These are phyloP conservation scores for Pristionchus pacificus DNA, from an alignment of 1,140 invertebrate genomes.

Conservation along the genomic window DNA sequence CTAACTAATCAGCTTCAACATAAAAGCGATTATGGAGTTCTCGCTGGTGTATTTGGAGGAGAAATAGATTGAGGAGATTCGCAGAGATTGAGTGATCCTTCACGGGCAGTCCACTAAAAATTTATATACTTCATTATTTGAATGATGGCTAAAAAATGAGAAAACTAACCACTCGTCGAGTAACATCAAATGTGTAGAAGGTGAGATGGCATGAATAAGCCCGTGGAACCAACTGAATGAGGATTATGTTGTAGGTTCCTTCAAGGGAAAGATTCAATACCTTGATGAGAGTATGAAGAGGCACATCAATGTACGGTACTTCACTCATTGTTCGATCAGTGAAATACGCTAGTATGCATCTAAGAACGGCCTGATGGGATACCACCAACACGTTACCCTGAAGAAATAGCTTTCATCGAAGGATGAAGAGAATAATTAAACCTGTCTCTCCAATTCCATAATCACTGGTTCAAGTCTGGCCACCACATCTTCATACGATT, in stretches of 20 bases:
- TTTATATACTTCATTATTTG: neutral
- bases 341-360: conserved; percentile 95
- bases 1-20: no score
- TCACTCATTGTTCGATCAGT: conserved; percentile 83
- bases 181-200: conserved; percentile 50
- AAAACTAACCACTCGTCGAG: conserved; percentile 32
- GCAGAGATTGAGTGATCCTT: neutral
- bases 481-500: conserved; percentile 88
- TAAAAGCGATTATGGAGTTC: no score
- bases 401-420: neutral
- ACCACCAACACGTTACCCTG: conserved; percentile 97
- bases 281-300: conserved; percentile 93
- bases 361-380: conserved; percentile 90
- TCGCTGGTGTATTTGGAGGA: no score
- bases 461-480: conserved; percentile 92
- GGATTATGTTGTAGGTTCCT: neutral
- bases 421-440: neutral
- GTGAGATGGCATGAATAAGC: conserved; percentile 52
- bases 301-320: conserved; percentile 85
- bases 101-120: conserved; percentile 19
- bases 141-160: neutral
- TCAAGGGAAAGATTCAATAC: neutral
- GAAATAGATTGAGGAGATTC: neutral
- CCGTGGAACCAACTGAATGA: conserved; percentile 43
- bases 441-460: conserved; percentile 93